Percentiles rank a stretch among this genome's conserved stretches.
These are phyloP conservation scores for Gryon sp. DNA, from an alignment of 1,140 invertebrate genomes.

Conservation along the genomic window DNA sequence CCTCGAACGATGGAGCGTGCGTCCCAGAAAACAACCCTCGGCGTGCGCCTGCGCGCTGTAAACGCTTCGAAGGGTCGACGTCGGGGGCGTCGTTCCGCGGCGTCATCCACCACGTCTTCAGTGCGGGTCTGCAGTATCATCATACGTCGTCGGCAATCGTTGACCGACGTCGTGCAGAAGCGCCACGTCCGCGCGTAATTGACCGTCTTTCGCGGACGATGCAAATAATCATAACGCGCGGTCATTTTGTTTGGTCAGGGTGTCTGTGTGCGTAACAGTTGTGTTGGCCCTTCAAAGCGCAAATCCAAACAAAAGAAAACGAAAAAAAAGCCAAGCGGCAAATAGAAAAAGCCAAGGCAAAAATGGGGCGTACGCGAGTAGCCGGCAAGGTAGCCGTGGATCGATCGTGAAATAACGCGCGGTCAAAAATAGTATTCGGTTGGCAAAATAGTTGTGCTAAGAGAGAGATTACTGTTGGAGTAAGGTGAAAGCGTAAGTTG, in stretches of 20 bases:
- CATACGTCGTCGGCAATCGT: conserved; percentile 64
- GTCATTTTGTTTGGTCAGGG: background rate
- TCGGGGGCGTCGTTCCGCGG: conserved; percentile 66
- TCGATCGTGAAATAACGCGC: conserved; percentile 75
- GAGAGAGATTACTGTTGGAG: no score
- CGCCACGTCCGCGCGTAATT: background rate
- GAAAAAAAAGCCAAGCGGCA: background rate
- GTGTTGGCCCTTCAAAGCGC: conserved; percentile 6
- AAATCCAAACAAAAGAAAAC: no score
- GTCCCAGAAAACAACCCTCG: conserved; percentile 25
- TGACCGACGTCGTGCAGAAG: conserved; percentile 39
- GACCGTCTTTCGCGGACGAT: conserved; percentile 45
- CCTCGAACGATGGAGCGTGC: conserved; percentile 30
- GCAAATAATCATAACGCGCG: conserved; percentile 13
- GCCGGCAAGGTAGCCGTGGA: conserved; percentile 68
- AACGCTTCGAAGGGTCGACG: conserved; percentile 60
- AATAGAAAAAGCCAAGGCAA: conserved; percentile 29
- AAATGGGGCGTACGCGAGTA: conserved; percentile 72
- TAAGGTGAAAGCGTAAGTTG: background rate
- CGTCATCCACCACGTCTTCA: conserved; percentile 64
- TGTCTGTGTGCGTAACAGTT: background rate
- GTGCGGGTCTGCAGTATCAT: conserved; percentile 69
- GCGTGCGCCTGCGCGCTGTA: conserved; percentile 39
- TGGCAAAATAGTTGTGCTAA: no score
- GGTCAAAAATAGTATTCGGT: conserved; percentile 27